phyloP scores from a whole-genome alignment of 2,113 vertebrate genomes.

The Siniperca knerii region DNA sequence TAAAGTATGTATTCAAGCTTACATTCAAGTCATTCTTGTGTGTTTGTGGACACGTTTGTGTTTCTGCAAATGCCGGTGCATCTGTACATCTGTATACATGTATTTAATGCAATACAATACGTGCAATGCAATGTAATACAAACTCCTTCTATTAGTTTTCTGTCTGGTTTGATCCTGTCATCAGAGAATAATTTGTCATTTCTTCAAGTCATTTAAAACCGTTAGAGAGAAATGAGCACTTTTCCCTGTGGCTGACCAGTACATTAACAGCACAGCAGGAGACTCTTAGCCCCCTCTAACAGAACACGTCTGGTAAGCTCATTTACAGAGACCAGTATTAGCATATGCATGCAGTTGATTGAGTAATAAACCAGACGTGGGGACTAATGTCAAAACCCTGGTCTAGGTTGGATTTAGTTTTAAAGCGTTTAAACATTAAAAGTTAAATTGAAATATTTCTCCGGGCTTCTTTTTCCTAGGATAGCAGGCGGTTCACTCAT shows the following conservation, averaged over 20 bases:
- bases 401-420: slow-evolving; percentile 25
- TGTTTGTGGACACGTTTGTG: slow-evolving; percentile 12
- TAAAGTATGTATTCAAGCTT: not conserved
- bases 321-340: slow-evolving; percentile 63
- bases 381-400: slow-evolving; percentile 27
- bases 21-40: not conserved
- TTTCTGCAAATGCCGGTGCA: not conserved
- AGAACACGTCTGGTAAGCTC: slow-evolving; percentile 65
- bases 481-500: slow-evolving; percentile 16
- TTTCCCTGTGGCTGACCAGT: slow-evolving; percentile 75
- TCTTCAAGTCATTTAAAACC: slow-evolving; percentile 61
- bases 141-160: slow-evolving; percentile 23
- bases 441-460: slow-evolving; percentile 38
- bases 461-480: not conserved
- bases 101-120: slow-evolving; percentile 8
- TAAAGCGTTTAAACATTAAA: slow-evolving; percentile 33
- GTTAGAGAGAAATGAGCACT: slow-evolving; percentile 61
- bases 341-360: slow-evolving; percentile 63
- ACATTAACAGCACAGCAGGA: slow-evolving; percentile 77
- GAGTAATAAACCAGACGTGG: slow-evolving; percentile 58
- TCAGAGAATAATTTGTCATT: slow-evolving; percentile 68
- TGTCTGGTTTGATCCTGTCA: slow-evolving; percentile 53
- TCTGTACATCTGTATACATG: not conserved
- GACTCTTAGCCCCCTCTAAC: slow-evolving; percentile 53
- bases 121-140: not conserved